Conservation (phyloP, 1,140 invertebrate genomes). For the Drosophila athabasca region DNA sequence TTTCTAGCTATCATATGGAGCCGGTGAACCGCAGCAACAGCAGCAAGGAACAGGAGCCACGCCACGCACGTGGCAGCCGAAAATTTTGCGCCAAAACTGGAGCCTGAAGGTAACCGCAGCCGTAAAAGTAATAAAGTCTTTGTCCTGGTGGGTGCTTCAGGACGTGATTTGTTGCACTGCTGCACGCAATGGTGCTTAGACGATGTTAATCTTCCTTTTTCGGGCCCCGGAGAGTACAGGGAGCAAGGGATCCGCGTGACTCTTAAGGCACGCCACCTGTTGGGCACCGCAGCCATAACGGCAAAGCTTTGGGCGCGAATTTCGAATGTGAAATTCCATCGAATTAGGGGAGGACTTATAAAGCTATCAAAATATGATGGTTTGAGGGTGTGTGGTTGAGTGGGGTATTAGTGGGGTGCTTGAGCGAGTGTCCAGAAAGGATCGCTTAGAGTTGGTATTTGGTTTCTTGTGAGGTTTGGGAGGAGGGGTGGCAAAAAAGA, state of each 20-base stretch:
- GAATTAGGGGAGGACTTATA: constrained; percentile 13
- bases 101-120: constrained; percentile 21
- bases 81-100: constrained; percentile 44
- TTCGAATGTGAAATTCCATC: constrained; percentile 36
- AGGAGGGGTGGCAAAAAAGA: too few species aligned
- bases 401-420: neutral
- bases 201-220: neutral
- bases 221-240: too few species aligned
- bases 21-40: constrained; percentile 5
- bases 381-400: neutral
- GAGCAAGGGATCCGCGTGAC: too few species aligned
- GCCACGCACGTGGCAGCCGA: constrained; percentile 28
- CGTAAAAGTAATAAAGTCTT: constrained; percentile 13
- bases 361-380: constrained; percentile 33
- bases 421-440: neutral
- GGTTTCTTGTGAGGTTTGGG: too few species aligned
- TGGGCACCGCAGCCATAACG: constrained; percentile 10
- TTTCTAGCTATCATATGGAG: constrained; percentile 40
- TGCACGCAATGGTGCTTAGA: constrained; percentile 45
- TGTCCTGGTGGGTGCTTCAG: constrained; percentile 14
- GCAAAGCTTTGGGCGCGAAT: constrained; percentile 43
- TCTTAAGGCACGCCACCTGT: constrained; percentile 29
- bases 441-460: neutral
- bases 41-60: constrained; percentile 4
- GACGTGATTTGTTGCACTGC: constrained; percentile 51